phyloP scores from a whole-genome alignment of 2,888 invertebrate genomes.

The Myopa tessellatipennis region DNA sequence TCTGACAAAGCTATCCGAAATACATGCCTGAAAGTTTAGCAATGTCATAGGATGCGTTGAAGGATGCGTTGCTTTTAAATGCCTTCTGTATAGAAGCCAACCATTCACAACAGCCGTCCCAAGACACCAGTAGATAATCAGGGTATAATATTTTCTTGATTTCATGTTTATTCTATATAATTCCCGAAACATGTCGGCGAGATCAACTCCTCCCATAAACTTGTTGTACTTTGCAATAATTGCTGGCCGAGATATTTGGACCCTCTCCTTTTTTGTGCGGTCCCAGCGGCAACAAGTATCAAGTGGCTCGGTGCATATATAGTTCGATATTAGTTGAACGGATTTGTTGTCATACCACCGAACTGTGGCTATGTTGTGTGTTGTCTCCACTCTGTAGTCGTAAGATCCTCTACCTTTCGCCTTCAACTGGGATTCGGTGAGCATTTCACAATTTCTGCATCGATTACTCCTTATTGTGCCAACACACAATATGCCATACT shows the following conservation, averaged over 20 bases:
- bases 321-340: slow-evolving; percentile 28
- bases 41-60: too few species aligned
- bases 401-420: slow-evolving; percentile 8
- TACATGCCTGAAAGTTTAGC: too few species aligned
- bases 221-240: slow-evolving; percentile 30
- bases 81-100: neutral
- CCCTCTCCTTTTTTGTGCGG: neutral
- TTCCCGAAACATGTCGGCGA: neutral
- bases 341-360: slow-evolving; percentile 22
- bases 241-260: slow-evolving; percentile 10
- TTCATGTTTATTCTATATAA: neutral
- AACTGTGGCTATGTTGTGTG: slow-evolving; percentile 19
- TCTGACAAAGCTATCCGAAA: too few species aligned
- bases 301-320: slow-evolving; percentile 17
- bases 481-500: neutral
- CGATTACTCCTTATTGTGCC: neutral
- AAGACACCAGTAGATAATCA: neutral
- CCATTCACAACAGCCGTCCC: neutral
- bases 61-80: too few species aligned
- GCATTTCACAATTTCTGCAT: slow-evolving; percentile 9
- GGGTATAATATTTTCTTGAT: neutral
- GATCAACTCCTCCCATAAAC: slow-evolving; percentile 25
- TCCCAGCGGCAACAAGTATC: slow-evolving; percentile 19
- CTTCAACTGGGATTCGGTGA: neutral
- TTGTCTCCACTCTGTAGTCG: slow-evolving; percentile 10